phyloP scores from a whole-genome alignment of 2,888 invertebrate species.

The Thysanoteuthis rhombus region DNA sequence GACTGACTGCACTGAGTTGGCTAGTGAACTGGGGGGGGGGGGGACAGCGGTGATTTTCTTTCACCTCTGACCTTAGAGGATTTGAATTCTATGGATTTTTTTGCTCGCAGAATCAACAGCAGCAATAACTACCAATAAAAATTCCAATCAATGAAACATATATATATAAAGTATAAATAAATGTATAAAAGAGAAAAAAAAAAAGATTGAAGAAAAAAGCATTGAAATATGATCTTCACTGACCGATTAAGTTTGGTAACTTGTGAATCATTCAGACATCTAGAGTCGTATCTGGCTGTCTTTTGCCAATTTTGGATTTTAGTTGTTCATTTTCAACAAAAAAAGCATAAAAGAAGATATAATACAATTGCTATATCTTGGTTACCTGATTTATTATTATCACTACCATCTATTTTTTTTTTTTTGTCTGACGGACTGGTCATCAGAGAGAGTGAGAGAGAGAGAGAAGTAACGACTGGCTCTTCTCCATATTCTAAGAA shows the following conservation, averaged over 20 bases:
- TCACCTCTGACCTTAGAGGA: background rate
- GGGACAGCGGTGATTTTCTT: background rate
- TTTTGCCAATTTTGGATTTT: background rate
- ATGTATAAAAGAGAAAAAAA: background rate
- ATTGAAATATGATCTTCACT: background rate
- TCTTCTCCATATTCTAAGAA: no score
- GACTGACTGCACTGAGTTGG: background rate
- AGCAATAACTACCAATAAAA: background rate
- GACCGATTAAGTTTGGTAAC: background rate
- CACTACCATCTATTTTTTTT: background rate
- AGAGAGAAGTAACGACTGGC: no score
- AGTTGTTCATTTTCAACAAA: background rate
- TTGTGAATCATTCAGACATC: background rate
- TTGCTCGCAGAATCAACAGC: conserved; percentile 12
- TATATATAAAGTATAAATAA: background rate
- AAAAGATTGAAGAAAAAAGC: background rate
- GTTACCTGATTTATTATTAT: background rate
- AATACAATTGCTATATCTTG: background rate
- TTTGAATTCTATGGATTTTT: conserved; percentile 12
- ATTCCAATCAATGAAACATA: background rate
- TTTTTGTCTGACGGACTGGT: background rate
- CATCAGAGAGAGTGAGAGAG: background rate
- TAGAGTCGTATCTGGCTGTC: background rate
- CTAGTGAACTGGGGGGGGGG: background rate
- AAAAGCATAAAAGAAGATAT: background rate